phyloP scores from a whole-genome alignment of 2,888 invertebrate species.

The Nephrocerus scutellatus region DNA sequence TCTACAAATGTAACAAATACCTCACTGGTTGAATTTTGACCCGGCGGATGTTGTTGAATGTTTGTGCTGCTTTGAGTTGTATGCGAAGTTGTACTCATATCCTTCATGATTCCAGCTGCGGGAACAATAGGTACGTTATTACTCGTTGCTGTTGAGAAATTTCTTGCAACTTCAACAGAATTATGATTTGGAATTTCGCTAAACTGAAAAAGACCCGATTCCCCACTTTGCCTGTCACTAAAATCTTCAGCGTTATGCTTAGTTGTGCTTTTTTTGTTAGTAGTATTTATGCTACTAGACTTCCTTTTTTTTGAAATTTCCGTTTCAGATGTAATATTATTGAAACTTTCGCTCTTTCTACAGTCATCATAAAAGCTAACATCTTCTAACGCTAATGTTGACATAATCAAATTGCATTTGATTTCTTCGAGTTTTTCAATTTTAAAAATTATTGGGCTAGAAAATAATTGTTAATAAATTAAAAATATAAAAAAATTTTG shows the following conservation, averaged over 20 bases:
- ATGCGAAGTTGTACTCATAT: not conserved
- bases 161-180: no score
- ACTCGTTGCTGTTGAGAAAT: not conserved
- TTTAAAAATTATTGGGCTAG: constrained; percentile 65
- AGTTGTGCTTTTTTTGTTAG: not conserved
- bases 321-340: no score
- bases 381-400: constrained; percentile 51
- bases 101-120: no score
- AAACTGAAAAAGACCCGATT: no score
- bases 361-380: constrained; percentile 36
- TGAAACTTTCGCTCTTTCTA: constrained; percentile 27
- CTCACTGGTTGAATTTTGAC: constrained; percentile 16
- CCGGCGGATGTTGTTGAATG: constrained; percentile 2
- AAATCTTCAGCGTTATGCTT: no score
- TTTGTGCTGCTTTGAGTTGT: constrained; percentile 11
- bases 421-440: constrained; percentile 66
- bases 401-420: constrained; percentile 73
- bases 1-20: constrained; percentile 26
- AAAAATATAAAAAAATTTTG: constrained; percentile 1
- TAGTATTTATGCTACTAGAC: not conserved
- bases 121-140: constrained; percentile 7
- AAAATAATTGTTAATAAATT: constrained; percentile 26
- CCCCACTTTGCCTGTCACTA: no score
- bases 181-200: no score
- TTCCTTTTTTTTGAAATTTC: not conserved